Conservation (phyloP, 2,113 vertebrate genomes). For the Orcinus orca region DNA sequence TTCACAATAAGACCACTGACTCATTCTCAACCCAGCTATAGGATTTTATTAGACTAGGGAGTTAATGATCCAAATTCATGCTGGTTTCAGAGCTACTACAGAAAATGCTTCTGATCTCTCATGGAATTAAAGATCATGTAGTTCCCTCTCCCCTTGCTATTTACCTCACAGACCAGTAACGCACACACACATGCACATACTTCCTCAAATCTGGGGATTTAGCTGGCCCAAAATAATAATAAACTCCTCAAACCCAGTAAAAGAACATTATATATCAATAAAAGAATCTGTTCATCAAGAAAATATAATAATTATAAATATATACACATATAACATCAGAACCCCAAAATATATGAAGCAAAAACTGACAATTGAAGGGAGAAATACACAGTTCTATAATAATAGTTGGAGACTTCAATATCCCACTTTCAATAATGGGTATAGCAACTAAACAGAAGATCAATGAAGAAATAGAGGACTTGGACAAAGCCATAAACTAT, state of each 20-base stretch:
- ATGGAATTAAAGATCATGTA: slow-evolving; percentile 73
- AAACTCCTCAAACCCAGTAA: not conserved
- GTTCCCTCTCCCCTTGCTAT: not conserved
- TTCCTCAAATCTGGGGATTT: not conserved
- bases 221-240: not conserved
- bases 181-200: not conserved
- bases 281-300: slow-evolving; percentile 13
- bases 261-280: not conserved
- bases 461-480: not conserved
- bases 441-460: not conserved
- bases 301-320: not conserved
- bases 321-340: not conserved
- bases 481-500: not conserved
- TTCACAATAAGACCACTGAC: slow-evolving; percentile 79
- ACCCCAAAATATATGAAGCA: not conserved
- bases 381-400: not conserved
- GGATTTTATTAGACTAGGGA: slow-evolving; percentile 79
- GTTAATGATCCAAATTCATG: slow-evolving; percentile 76
- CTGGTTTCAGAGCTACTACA: slow-evolving; percentile 68
- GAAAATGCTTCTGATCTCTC: slow-evolving; percentile 74
- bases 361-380: not conserved
- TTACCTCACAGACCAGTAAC: not conserved
- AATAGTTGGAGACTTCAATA: not conserved
- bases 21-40: slow-evolving; percentile 78
- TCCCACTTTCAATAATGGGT: not conserved